A percentile compares a stretch with the other conserved stretches of the same genome.
Evolutionary conservation across 2,888 invertebrate species (phyloP).

Genomic region (Adelognathus sp.): DNA sequence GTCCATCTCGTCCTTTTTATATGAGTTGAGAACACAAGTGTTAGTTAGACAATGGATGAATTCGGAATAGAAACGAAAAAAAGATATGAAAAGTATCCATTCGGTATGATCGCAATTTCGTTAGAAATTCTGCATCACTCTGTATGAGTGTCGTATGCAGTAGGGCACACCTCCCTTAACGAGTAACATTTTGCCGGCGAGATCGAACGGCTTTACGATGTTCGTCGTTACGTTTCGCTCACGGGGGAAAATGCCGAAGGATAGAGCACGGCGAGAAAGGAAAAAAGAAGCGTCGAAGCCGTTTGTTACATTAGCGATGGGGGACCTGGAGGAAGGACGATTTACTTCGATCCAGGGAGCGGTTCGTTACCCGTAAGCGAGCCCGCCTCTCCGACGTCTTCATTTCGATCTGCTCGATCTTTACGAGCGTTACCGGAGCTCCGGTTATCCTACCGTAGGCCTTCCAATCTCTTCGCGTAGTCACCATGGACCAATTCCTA

Average conservation of each 20-base stretch:
- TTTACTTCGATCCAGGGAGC: constrained; percentile 67
- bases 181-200: constrained; percentile 61
- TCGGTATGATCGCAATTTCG: background rate
- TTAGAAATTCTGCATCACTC: background rate
- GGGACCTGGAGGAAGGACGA: constrained; percentile 57
- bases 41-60: background rate
- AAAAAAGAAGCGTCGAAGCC: constrained; percentile 29
- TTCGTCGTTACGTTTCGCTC: constrained; percentile 22
- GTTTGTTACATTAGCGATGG: constrained; percentile 54
- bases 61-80: background rate
- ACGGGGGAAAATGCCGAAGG: constrained; percentile 38
- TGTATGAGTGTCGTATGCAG: constrained; percentile 12
- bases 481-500: constrained; percentile 33
- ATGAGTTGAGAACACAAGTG: too few species aligned
- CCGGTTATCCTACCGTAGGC: constrained; percentile 27
- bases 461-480: constrained; percentile 6
- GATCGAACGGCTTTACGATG: constrained; percentile 48
- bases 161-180: constrained; percentile 58
- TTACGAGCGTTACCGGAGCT: constrained; percentile 39
- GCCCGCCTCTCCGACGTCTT: constrained; percentile 55
- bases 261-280: background rate
- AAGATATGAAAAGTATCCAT: too few species aligned
- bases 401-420: constrained; percentile 57
- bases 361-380: constrained; percentile 63
- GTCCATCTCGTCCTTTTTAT: too few species aligned